Base-by-base conservation (phyloP, 2,113 vertebrate species). In the Formicarius rufipectus region DNA sequence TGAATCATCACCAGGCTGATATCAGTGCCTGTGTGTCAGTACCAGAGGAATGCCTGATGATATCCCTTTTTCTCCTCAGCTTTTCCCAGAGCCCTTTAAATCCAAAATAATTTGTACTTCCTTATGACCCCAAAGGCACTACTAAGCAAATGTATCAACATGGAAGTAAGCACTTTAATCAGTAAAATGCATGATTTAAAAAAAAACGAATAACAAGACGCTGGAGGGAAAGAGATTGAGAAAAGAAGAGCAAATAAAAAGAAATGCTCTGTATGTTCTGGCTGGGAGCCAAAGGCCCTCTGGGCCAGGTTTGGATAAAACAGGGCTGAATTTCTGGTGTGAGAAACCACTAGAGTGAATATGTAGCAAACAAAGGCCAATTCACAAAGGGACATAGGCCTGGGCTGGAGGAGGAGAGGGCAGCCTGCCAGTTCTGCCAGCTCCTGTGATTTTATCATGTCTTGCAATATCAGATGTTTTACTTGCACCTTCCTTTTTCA, bases 281-380 rank as follows among this genome's bases (percentile, higher is more conserved):
- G 95, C 81, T 14, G 24, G 45, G 67, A 66, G 90, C 96, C 96
- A 97, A 87, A 93, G 80, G 83, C 87, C 95, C 87, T 94, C 91
- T 81, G 37, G 83, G 95, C 87, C 77, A 94, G 90, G 94, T 97
- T 68, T 87, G 93, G 90, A 94, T 95, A 76, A 95, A 96, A 94
- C 74, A 60, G 58, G 62, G 87, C 69, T 96, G 92, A 92, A 94
- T 96, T 95, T 95, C 88, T 95, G 78, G 82, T 95, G 94, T 93
- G 93, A 96, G 95, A 95, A 89, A 87, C 82, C 42, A 2, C 86
- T 97, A 64, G 81, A 87, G 83, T 93, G 94, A 84, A 91, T 94
- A 93, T 87, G 87, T 23, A 49, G 64, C 71, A 76, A 93, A 97
- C 94, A 97, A 96, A 96, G 86, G 84, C 22, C 85, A 81, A 96